Evolutionary conservation across 2,797 vertebrate species (phyloP), one percentile per base, ranked within the genome.

Genomic region (Hipposideros larvatus): DNA sequence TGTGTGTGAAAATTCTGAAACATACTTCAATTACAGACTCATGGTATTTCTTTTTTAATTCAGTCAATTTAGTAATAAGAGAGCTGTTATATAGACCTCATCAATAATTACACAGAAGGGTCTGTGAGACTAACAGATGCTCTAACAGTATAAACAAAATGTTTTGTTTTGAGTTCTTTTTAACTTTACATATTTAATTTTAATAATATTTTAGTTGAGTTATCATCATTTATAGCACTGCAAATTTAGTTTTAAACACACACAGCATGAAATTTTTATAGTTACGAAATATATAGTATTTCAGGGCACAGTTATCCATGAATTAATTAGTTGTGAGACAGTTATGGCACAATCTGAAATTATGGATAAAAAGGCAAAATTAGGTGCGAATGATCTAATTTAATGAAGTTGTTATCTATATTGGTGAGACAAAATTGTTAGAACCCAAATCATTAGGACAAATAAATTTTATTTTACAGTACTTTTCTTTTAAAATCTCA

Each of bases 131-230:
- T 98, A 98, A 95, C 97, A 98, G 97, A 98, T 98, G 97, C 97
- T 97, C 59, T 87, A 96, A 96, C 97, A 97, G 97, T 96, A 96
- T 97, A 98, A 98, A 97, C 97, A 98, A 96, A 98, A 97, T 97
- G 95, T 98, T 98, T 98, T 98, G 97, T 97, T 98, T 98, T 93
- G 97, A 97, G 96, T 96, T 98, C 94, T 97, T 97, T 96, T 97
- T 97, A 98, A 97, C 97, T 98, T 98, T 97, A 97, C 97, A 97
- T 98, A 98, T 98, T 98, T 98, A 97, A 98, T 97, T 97, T 97
- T 98, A 98, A 97, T 98, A 98, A 98, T 98, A 98, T 98, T 98
- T 97, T 97, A 96, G 94, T 97, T 97, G 82, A 96, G 93, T 97
- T 97, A 96, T 97, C 97, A 97, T 97, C 87, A 95, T 97, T 97